phyloP scores from a whole-genome alignment of 2,113 vertebrate genomes.

The Rhinopomastus cyanomelas region DNA sequence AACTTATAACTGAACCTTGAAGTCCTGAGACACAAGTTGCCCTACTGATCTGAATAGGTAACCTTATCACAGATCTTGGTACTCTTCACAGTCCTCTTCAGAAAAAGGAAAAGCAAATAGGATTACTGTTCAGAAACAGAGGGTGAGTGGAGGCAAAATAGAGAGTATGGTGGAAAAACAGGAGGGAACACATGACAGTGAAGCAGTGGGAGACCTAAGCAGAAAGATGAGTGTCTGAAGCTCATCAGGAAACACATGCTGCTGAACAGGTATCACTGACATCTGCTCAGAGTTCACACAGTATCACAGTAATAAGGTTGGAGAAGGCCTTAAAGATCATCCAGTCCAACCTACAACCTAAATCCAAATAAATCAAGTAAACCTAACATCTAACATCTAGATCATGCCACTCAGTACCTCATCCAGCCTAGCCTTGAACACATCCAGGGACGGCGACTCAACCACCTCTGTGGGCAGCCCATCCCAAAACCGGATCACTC shows the following conservation, averaged over 20 bases:
- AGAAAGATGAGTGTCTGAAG: neutral
- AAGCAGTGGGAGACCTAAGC: neutral
- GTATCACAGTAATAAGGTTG: no score
- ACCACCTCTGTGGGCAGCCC: no score
- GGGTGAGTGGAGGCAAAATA: neutral
- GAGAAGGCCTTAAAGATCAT: no score
- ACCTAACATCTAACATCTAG: no score
- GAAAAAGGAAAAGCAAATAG: conserved; percentile 2
- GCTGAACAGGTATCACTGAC: neutral
- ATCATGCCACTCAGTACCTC: no score
- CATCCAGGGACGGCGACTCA: no score
- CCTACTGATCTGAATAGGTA: neutral
- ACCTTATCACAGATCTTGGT: neutral
- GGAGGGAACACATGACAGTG: neutral
- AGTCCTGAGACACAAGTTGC: neutral
- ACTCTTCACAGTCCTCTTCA: neutral
- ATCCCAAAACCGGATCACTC: no score
- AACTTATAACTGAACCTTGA: neutral
- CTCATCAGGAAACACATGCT: neutral
- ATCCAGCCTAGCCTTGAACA: no score
- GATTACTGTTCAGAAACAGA: neutral
- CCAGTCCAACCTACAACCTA: no score
- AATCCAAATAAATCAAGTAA: no score
- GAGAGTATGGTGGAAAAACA: neutral
- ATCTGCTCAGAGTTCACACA: neutral